Percentiles rank a stretch among this genome's conserved stretches.
Conservation (phyloP, 2,113 vertebrate species). For the Anser brachyrhynchus region DNA sequence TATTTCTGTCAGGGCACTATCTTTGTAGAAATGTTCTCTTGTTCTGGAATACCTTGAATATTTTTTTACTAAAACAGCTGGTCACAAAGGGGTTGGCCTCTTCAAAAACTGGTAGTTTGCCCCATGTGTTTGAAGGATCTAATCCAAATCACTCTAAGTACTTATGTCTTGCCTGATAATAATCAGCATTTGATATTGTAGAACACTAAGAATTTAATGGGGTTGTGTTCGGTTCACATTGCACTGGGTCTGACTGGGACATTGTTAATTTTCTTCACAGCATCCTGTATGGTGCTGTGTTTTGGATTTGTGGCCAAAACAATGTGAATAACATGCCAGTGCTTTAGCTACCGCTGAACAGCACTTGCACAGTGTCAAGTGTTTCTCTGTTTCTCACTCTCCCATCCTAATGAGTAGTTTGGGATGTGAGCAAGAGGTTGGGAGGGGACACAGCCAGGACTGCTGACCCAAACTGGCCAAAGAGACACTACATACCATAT, state of each 20-base stretch:
- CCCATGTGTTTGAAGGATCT: not conserved
- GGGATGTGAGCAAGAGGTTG: not conserved
- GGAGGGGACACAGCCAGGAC: not conserved
- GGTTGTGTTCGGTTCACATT: not conserved
- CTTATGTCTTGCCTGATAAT: not conserved
- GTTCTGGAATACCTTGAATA: not conserved
- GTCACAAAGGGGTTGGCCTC: rapidly evolving
- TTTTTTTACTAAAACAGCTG: not conserved
- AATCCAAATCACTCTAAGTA: not conserved
- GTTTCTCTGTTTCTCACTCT: not conserved
- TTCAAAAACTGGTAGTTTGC: not conserved
- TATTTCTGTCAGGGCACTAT: not conserved
- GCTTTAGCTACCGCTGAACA: not conserved
- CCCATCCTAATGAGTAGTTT: not conserved
- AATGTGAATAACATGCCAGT: not conserved
- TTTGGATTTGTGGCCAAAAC: not conserved
- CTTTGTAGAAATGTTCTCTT: not conserved
- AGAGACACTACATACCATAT: not conserved
- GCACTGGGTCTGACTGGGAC: not conserved
- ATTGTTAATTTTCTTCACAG: not conserved
- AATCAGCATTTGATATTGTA: not conserved
- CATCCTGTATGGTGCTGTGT: not conserved
- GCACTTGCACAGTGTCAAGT: not conserved
- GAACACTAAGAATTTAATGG: not conserved
- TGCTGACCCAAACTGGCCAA: not conserved